Evolutionary conservation across 1,140 invertebrate species (phyloP).

Genomic region (Drosophila pallidifrons): DNA sequence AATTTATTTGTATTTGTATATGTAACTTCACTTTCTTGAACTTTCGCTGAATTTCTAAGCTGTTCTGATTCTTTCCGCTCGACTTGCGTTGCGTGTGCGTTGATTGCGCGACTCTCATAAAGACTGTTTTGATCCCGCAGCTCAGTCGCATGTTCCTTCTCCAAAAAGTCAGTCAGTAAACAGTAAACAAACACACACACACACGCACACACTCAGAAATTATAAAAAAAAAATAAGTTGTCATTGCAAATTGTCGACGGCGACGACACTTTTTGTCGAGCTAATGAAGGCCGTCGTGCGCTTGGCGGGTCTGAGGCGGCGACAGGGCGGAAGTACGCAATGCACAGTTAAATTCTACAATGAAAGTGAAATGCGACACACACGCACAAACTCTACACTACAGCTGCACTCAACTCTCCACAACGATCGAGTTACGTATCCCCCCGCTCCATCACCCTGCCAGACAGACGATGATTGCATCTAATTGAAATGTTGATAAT

Average conservation of each 20-base stretch:
- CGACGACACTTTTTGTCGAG: constrained; percentile 67
- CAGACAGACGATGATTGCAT: constrained; percentile 62
- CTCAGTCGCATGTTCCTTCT: constrained; percentile 73
- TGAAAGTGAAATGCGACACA: constrained; percentile 70
- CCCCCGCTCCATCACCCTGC: not conserved
- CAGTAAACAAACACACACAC: constrained; percentile 48
- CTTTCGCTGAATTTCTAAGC: not conserved
- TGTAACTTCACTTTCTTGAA: constrained; percentile 17
- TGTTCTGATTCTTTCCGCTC: constrained; percentile 38
- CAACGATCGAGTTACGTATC: constrained; percentile 22
- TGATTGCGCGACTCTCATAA: constrained; percentile 64
- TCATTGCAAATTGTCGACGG: constrained; percentile 77
- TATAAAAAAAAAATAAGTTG: constrained; percentile 35
- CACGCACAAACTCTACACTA: constrained; percentile 48
- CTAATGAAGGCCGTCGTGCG: constrained; percentile 66
- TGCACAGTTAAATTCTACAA: constrained; percentile 67
- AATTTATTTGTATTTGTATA: not conserved
- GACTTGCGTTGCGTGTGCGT: constrained; percentile 62
- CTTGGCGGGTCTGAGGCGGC: constrained; percentile 17
- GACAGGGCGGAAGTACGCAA: constrained; percentile 77
- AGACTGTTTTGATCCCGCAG: constrained; percentile 69
- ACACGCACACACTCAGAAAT: constrained; percentile 21
- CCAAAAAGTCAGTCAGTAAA: constrained; percentile 52
- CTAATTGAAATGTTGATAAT: constrained; percentile 82
- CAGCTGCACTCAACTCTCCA: constrained; percentile 48